Conservation (phyloP, 92 coral and sea anemone species). For the Epizoanthus ramosus region DNA sequence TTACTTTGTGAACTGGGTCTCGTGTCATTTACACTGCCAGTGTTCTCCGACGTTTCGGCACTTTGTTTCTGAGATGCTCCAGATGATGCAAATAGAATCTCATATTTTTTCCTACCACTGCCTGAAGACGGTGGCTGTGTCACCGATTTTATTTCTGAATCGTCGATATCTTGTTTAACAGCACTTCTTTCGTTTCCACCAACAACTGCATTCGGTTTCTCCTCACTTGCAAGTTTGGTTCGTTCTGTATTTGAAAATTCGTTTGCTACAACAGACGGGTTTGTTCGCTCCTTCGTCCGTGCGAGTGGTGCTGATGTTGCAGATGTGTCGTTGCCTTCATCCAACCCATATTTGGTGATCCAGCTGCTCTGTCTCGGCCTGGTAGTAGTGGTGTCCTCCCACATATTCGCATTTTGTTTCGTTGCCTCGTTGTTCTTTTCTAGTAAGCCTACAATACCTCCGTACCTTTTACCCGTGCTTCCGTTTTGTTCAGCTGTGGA, state of each 20-base stretch:
- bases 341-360: constrained; percentile 5
- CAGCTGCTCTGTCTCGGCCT: constrained; percentile 19
- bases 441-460: not conserved
- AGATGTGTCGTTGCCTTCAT: not conserved
- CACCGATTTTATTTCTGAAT: not conserved
- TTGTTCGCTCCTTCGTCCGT: not conserved
- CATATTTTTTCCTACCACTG: constrained; percentile 33
- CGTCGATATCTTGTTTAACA: not conserved
- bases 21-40: not conserved
- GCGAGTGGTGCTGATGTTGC: not conserved
- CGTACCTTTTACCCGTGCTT: not conserved
- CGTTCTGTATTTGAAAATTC: not conserved
- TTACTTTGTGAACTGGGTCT: constrained; percentile 1
- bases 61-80: constrained; percentile 13
- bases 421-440: not conserved
- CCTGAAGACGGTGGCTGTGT: not conserved
- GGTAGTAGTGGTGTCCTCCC: not conserved
- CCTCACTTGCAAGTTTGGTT: not conserved
- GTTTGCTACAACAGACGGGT: not conserved
- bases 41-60: not conserved
- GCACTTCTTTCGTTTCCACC: not conserved
- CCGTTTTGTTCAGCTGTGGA: not conserved
- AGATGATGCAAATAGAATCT: constrained; percentile 41
- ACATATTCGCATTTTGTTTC: not conserved
- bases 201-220: not conserved